Evolutionary conservation across 1,140 invertebrate species (phyloP).

Genomic region (Zaprionus lachaisei): DNA sequence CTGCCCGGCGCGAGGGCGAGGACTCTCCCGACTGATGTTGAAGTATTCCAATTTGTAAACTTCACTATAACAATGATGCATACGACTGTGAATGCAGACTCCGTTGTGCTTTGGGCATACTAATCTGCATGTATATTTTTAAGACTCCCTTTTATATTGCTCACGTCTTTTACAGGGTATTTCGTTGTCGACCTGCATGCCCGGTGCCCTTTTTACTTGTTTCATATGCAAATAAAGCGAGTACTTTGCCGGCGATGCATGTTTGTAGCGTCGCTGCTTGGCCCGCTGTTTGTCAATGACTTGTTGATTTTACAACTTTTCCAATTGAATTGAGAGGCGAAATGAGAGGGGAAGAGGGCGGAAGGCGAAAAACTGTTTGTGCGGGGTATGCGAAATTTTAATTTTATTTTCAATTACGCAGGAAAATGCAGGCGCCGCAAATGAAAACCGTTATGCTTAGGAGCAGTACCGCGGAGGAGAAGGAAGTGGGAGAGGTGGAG

Average conservation of each 20-base stretch:
- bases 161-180: conserved; percentile 5
- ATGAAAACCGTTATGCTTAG: conserved; percentile 31
- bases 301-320: conserved; percentile 82
- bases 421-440: conserved; percentile 34
- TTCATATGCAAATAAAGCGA: conserved; percentile 74
- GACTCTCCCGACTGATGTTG: neutral
- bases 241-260: conserved; percentile 62
- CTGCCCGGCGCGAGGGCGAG: conserved; percentile 8
- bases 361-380: conserved; percentile 34
- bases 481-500: neutral
- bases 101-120: no score
- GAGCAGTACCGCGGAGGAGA: neutral
- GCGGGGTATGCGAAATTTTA: conserved; percentile 18
- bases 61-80: neutral
- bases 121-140: no score
- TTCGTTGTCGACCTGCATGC: neutral
- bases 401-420: conserved; percentile 63
- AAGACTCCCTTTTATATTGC: no score
- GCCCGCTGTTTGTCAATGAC: conserved; percentile 70
- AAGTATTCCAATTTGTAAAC: neutral
- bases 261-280: conserved; percentile 60
- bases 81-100: neutral
- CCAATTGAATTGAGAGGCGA: conserved; percentile 59
- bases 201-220: conserved; percentile 6
- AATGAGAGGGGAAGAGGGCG: neutral